Evolutionary conservation across 2,797 vertebrate species (phyloP), one percentile per base, ranked within the genome.

Genomic region (Steatocranus sp.): DNA sequence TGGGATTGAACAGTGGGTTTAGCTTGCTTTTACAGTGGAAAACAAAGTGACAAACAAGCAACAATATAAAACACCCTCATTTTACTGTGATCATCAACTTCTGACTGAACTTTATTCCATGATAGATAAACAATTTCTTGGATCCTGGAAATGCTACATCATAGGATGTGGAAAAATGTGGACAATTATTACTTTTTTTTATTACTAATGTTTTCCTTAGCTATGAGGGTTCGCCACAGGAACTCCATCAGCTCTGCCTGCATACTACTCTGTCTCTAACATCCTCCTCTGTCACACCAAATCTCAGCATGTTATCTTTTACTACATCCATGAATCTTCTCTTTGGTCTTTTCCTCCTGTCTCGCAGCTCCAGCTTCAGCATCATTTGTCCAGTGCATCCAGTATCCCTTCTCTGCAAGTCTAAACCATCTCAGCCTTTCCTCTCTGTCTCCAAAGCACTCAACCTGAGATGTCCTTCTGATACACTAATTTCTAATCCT

Each of bases 1-100:
- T 82, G 49, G 66, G 38, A 81, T 78, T 88, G 85, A 76, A 46
- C 77, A 75, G 36, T 43, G 30, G 53, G 80, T 76, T 30, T 38
- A 36, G 70, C 73, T 70, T 46, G 30, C 34, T 78, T 76, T 85
- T 41, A 78, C 80, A 82, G 70, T 46, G 23, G 23, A 82, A 87
- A 83, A 76, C 76, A 85, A 84, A 66, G 50, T 8, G 11, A 61
- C 70, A 79, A 11, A 78, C 79, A 83, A 81, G 8, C 58, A 79
- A 63, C 41, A 82, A 54, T 7, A 6, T 32, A 6, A 63, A 78
- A 34, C 18, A 36, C 9, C 74, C 70, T 75, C 6, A n/a, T 15
- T 50, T 32, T 49, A 20, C 41, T 14, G 27, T 46, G 43, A 46
- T 14, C 38, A 46, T 46, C 7, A 6, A 20, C 14, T 48, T 48